phyloP scores from a whole-genome alignment of 2,888 invertebrate species.

The Drosophila affinis region DNA sequence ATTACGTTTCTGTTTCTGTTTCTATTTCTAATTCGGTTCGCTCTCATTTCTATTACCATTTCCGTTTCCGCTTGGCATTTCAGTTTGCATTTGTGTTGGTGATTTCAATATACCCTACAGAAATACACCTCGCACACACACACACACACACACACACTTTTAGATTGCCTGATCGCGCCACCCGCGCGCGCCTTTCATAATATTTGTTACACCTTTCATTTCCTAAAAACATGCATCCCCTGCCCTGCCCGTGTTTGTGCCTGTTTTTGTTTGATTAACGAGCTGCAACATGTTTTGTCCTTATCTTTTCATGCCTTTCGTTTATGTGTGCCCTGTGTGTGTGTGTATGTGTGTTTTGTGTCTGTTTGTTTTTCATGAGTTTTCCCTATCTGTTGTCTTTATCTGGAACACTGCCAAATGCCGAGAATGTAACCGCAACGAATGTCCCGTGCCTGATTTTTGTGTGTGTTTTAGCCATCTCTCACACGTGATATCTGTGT shows the following conservation, averaged over 20 bases:
- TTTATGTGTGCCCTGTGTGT: background rate
- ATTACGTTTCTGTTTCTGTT: constrained; percentile 23
- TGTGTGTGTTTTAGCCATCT: constrained; percentile 25
- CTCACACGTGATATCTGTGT: constrained; percentile 35
- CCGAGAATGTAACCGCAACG: constrained; percentile 41
- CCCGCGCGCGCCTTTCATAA: constrained; percentile 29
- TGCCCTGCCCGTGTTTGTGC: constrained; percentile 42
- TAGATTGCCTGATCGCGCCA: constrained; percentile 50
- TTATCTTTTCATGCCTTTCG: constrained; percentile 24
- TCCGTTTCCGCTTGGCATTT: constrained; percentile 14
- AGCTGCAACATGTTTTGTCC: constrained; percentile 47
- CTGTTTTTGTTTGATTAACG: constrained; percentile 50
- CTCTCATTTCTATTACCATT: constrained; percentile 6
- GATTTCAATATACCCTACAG: constrained; percentile 10
- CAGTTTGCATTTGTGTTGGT: constrained; percentile 11
- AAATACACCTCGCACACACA: constrained; percentile 18
- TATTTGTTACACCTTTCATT: constrained; percentile 37
- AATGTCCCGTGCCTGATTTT: constrained; percentile 38
- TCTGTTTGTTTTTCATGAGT: constrained; percentile 6
- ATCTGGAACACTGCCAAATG: constrained; percentile 37
- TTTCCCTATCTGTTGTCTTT: constrained; percentile 35
- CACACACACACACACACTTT: constrained; percentile 13
- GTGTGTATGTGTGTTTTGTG: constrained; percentile 4
- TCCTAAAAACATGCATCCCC: constrained; percentile 44
- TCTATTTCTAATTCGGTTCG: constrained; percentile 1